These are phyloP conservation scores for Lacanobia oleracea DNA, from an alignment of 2,888 invertebrate genomes.

Conservation along the genomic window DNA sequence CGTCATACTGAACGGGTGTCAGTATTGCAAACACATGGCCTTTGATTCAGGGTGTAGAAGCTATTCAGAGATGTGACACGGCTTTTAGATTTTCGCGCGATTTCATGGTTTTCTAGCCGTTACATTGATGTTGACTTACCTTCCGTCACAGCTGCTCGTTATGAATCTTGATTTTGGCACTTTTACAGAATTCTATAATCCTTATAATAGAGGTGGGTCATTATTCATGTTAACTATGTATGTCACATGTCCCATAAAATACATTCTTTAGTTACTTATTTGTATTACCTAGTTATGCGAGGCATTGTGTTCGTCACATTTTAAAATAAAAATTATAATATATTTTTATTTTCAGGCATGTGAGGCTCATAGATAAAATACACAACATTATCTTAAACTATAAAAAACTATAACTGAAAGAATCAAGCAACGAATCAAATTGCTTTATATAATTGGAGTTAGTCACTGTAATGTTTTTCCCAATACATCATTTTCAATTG, in stretches of 20 bases:
- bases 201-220: constrained; percentile 42
- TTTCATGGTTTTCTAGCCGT: constrained; percentile 87
- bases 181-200: constrained; percentile 54
- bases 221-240: constrained; percentile 61
- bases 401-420: too few species aligned
- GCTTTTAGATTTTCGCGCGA: constrained; percentile 88
- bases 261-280: not conserved
- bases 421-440: too few species aligned
- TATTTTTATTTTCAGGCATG: too few species aligned
- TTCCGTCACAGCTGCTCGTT: constrained; percentile 90
- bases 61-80: constrained; percentile 83
- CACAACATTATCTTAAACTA: too few species aligned
- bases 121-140: constrained; percentile 91
- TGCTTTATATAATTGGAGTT: too few species aligned
- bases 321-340: too few species aligned
- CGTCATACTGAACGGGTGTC: constrained; percentile 88
- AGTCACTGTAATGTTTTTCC: too few species aligned
- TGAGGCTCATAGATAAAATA: too few species aligned
- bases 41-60: constrained; percentile 83
- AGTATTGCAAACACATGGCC: constrained; percentile 89
- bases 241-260: constrained; percentile 32
- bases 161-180: constrained; percentile 68
- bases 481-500: too few species aligned
- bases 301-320: too few species aligned
- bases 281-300: not conserved